Evolutionary conservation across 2,113 vertebrate genomes (phyloP), one percentile per base, ranked within the genome.

Genomic region (Triplophysa tibetana): DNA sequence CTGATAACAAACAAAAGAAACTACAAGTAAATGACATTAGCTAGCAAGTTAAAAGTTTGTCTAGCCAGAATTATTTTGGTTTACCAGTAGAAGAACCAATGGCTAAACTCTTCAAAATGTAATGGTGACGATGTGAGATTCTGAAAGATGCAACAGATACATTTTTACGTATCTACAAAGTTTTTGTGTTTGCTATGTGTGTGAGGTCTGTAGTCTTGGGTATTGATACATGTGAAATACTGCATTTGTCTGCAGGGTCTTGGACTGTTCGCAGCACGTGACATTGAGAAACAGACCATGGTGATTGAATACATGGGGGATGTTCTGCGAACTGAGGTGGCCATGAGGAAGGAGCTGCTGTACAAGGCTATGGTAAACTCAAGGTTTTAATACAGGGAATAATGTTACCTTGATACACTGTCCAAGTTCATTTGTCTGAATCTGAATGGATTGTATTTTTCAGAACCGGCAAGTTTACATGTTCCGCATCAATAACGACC

Each of bases 221-320:
- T 64, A 43, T 63, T 16, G 4, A 21, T 29, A 2, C 50, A 62
- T 74, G 45, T 63, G 17, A 62, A 69, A 19, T 78, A 21, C 4
- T 16, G 43, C 17, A 2, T 77, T 45, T 83, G 5, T 87, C 75
- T 65, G 7, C 85, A 99, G 98, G 98, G 98, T 54, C 91, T 99
- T 87, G 98, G 98, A 56, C 93, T 99, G n/a, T 99, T 97, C 81
- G 96, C 98, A 86, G 96, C 98, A 45, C 90, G 95, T 88, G 98
- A 98, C 91, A 94, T 99, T 75, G 98, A 99, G 90, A 99, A 98
- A 92, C 96, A 98, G 93, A 97, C 96, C 48, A 99, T 99, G 98
- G 95, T 98, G 90, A 99, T 99, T 13, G 98, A 99, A 81, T 99
- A 99, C 79, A 97, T 96, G 0, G 98, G 98, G 88, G 97, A 96